Conservation (phyloP, 2,797 vertebrate genomes). For the Euthynnus affinis region DNA sequence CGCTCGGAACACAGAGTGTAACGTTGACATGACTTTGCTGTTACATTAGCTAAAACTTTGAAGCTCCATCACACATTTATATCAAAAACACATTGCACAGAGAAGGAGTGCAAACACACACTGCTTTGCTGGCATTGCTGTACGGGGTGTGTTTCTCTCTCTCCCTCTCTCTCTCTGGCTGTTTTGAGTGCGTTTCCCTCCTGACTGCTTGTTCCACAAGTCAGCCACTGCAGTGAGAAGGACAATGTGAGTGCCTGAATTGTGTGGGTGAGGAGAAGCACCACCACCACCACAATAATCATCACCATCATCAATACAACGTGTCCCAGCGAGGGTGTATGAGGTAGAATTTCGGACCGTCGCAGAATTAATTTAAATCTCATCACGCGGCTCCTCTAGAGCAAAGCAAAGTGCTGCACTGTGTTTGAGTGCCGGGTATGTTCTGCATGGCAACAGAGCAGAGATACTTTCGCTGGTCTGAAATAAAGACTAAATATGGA, state of each 20-base stretch:
- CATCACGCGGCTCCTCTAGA: constrained; percentile 82
- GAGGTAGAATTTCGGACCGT: constrained; percentile 81
- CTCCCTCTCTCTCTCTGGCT: neutral
- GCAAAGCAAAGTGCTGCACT: constrained; percentile 77
- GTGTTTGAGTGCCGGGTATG: constrained; percentile 58
- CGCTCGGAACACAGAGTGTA: neutral
- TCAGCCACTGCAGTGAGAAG: constrained; percentile 69
- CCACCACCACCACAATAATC: constrained; percentile 36
- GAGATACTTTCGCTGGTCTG: constrained; percentile 51
- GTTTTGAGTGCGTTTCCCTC: constrained; percentile 48
- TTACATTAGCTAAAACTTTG: constrained; percentile 28
- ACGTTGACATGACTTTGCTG: constrained; percentile 10
- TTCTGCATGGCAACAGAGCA: constrained; percentile 83
- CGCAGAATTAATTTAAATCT: constrained; percentile 89
- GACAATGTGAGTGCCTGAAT: constrained; percentile 52
- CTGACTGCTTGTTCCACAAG: constrained; percentile 61
- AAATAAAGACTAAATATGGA: constrained; percentile 24
- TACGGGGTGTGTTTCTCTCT: constrained; percentile 32
- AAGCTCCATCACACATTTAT: constrained; percentile 5
- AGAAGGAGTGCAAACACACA: constrained; percentile 23
- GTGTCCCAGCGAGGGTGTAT: constrained; percentile 76
- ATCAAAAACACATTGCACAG: constrained; percentile 29
- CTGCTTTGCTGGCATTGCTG: constrained; percentile 44
- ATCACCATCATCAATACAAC: constrained; percentile 68
- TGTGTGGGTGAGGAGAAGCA: constrained; percentile 67